A percentile compares a stretch with the other conserved stretches of the same genome.
These are phyloP conservation scores for Litoditis marina DNA, from an alignment of 2,888 invertebrate species.

Conservation along the genomic window DNA sequence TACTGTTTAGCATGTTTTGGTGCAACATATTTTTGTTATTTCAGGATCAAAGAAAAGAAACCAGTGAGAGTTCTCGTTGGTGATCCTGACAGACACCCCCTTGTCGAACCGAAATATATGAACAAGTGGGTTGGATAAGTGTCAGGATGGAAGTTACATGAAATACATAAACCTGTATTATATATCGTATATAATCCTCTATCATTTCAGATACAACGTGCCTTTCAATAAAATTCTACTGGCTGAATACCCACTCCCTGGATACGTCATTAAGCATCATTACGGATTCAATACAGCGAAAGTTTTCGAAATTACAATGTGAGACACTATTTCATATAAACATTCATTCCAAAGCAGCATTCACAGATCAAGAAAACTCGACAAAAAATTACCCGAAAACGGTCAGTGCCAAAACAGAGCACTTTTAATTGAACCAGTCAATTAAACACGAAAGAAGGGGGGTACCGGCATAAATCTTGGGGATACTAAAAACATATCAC, in stretches of 20 bases:
- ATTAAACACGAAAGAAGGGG: constrained; percentile 4
- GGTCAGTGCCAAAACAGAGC: no score
- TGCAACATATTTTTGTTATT: no score
- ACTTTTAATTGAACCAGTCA: not conserved
- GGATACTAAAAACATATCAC: not conserved
- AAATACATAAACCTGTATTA: not conserved
- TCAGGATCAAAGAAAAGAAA: constrained; percentile 16
- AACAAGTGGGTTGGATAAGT: constrained; percentile 18
- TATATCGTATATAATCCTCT: not conserved
- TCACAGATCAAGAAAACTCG: not conserved
- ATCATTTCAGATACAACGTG: constrained; percentile 31
- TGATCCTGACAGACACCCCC: constrained; percentile 44
- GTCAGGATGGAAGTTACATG: not conserved
- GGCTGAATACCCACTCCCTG: constrained; percentile 36
- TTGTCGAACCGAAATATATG: constrained; percentile 30
- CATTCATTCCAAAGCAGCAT: not conserved
- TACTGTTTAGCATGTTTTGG: no score
- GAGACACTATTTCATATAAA: not conserved
- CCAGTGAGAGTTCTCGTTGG: constrained; percentile 35
- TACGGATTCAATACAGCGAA: constrained; percentile 46
- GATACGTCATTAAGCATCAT: constrained; percentile 43
- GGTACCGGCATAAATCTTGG: not conserved
- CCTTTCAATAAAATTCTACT: constrained; percentile 28
- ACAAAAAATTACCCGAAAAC: no score
- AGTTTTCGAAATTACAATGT: constrained; percentile 29